Base-by-base conservation (phyloP, 2,113 vertebrate genomes). In the Cephalopterus ornatus region DNA sequence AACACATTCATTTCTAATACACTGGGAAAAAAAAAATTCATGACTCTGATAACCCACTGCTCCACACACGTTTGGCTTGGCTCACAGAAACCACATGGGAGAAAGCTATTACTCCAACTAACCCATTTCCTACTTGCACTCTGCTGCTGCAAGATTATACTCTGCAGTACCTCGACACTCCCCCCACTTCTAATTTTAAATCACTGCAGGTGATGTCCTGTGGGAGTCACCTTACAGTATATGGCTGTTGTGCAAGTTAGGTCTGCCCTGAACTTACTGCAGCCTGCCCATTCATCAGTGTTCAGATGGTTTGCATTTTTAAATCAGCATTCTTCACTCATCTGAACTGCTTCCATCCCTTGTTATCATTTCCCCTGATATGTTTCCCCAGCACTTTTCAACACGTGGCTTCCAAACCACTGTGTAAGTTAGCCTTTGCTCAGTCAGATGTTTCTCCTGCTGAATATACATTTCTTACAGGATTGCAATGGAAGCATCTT, bases 401-500 rank as follows among this genome's bases (percentile, higher is more conserved):
- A 96, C 80, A 96, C 63, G 41, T 96, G 93, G 85, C 73, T 96
- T 93, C 95, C 90, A 96, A 96, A 96, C 62, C 88, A 89, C 91
- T 92, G 46, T 56, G 33, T 73, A 86, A 95, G 76, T 93, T 86
- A 92, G 55, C 41, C 83, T 90, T 83, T 93, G 92, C 95, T 95
- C 90, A 56, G 42, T 96, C 96, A 97, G 95, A 90, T 94, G 52
- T 93, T 93, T 77, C 85, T 93, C 65, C 67, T 90, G 88, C 92
- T 96, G 90, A 90, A 94, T 88, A 80, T 11, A 93, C 76, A 89
- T 68, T 95, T 91, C 88, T 92, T 70, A 72, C 53, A 90, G 68
- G 79, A 95, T 88, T 5, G 21, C 72, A 92, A 59, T 93, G 82
- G 88, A 93, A 95, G 95, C 59, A 78, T 71, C 92, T 84, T 27